Base-by-base conservation (phyloP, 2,113 vertebrate genomes). In the Conger conger region DNA sequence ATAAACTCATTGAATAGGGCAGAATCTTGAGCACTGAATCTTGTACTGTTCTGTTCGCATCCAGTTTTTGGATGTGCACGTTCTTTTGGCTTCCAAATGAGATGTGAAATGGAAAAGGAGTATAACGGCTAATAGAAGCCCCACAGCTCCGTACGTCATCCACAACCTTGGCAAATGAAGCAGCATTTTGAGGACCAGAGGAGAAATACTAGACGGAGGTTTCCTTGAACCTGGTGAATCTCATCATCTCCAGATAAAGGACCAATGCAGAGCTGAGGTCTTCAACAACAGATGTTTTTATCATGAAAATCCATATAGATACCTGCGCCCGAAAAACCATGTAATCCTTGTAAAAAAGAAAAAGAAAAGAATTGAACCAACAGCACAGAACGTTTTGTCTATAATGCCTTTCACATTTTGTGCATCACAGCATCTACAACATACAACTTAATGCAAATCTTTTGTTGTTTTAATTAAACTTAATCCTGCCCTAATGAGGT, bases 201-300 rank as follows among this genome's bases (percentile, higher is more conserved):
- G 9, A 33, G n/a, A 73, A 73, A 73, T 73, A 9, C n/a, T 13
- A 73, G 68, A 5, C 68, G 30, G 68, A 33, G 68, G 1, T 6
- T 33, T 33, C n/a, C n/a, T 30, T 33, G 27, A 30, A 73, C 68
- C 27, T 30, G 13, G 33, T 33, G 68, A 5, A 33, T 33, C 9
- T 73, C 27, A 73, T 73, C 68, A 73, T 30, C 20, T n/a, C 68
- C 68, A 11, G 27, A 4, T 33, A 23, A 23, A 73, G 11, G 27
- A 1, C 27, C 33, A 33, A 30, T 33, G 11, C n/a, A 73, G 68
- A 33, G 68, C 9, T 73, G 27, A 73, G n/a, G 3, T 73, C 68
- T 73, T 73, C n/a, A n/a, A 73, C n/a, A 73, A 9, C 68, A 73
- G 68, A 27, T 73, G 63, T 73, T 73, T n/a, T 73, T 68, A 33